Base-by-base conservation (phyloP, 2,888 invertebrate species). In the Morpho achilles region DNA sequence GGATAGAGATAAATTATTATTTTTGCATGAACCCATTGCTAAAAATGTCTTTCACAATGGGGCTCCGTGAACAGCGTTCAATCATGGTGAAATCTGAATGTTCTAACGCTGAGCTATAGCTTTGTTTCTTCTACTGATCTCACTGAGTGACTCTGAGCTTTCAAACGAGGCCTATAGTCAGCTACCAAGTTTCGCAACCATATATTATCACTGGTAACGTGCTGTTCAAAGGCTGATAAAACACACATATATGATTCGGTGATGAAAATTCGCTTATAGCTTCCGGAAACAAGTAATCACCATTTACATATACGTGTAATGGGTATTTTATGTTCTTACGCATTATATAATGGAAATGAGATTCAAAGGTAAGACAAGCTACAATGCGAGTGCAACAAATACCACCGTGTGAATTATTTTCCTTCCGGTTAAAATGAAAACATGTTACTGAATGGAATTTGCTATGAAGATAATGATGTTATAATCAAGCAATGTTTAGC, bases 391-490 rank as follows among this genome's bases (percentile, higher is more conserved):
- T 10, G 22, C 40, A 57, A 54, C 44, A 40, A 56, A 45, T 46
- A 10, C 32, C 9, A 39, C 44, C 54, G 54, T 58, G 60, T 58
- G 54, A 61, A 55, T 48, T 54, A 53, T 60, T 55, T 51, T 52
- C 41, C 44, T 61, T 60, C 54, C 58, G 54, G 51, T 58, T 58
- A 51, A 45, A 45, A 53, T 57, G 53, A 54, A 54, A 48, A 54
- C 54, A 41, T 50, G 48, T 49, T 52, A 44, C 53, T 49, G 54
- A 58, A 61, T 61, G 58, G 58, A 58, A 61, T 54, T 61, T 41
- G 44, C 49, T 52, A 60, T 50, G 40, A 52, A 58, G 58, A 58
- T 58, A 61, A 61, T 58, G 46, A 42, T 58, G 55, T 52, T 55
- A 53, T 61, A 58, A 61, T 55, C 53, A 45, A 44, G 53, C 45